Evolutionary conservation across 2,797 vertebrate genomes (phyloP), one percentile per base, ranked within the genome.

Genomic region (Cyprinella venusta): DNA sequence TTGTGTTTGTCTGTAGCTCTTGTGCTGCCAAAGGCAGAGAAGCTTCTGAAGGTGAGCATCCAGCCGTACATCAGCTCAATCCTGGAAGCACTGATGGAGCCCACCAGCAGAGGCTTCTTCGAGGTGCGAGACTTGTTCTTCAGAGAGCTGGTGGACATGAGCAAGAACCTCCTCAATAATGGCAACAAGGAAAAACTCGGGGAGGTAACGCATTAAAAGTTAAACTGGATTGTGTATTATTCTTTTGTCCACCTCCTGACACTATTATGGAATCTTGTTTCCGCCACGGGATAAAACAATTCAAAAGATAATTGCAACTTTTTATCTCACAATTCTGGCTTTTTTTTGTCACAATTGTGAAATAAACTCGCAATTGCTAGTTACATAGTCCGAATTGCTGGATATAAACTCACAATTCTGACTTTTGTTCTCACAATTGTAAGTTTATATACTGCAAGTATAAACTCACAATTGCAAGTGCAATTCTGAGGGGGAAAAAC

Each of bases 21-120:
- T 0, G 95, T 98, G 67, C 92, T 96, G 45, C 96, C 96, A 61
- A 98, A 98, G 88, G 96, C 97, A 0, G 97, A 99, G 91, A 91
- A 97, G 85, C 96, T 97, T 0, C 95, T 98, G 86, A 96, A 96
- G 85, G 96, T 97, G 85, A 97, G 97, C 0, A 96, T 99, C 33
- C 95, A 99, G 92, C 97, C 97, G 12, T 97, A 97, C 90, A 97
- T 99, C 92, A 85, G 93, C 19, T 98, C 97, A 89, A 97, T 98
- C 92, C 94, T 99, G 87, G 97, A 99, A 1, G 97, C 97, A 2
- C 92, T 99, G 91, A 98, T 99, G 97, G 94, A 95, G 76, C 97
- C 97, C 48, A 98, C 96, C 2, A 99, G 97, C 92, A 94, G 97
- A 86, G 97, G 97, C 75, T 99, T 99, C 80, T 92, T 94, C 0